Evolutionary conservation across 2,888 invertebrate species (phyloP), one percentile per base, ranked within the genome.

Genomic region (Vesta saturnalis): DNA sequence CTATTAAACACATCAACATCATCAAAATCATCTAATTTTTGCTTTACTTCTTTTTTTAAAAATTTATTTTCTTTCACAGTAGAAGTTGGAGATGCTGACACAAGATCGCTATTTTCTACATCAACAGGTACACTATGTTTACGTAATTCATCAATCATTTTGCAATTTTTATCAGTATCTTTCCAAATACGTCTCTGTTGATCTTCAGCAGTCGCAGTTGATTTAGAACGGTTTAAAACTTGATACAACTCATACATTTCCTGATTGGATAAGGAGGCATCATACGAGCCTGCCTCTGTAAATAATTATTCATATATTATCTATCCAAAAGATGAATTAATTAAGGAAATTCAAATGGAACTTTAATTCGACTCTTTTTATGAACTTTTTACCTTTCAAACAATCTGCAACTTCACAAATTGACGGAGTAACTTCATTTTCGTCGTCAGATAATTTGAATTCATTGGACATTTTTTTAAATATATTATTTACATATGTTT

Each of bases 251-350:
- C 55, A 39, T 47, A 21, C 70, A 73, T 73, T 63, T 74, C 74
- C 14, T 66, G 58, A 8, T 57, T 19, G 43, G 30, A 64, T 70
- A 75, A 69, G 12, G 67, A 67, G n/a, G 61, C 47, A 58, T 75
- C 74, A 60, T 69, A 74, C 12, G 66, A 63, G 8, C 73, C 74
- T 22, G 71, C 73, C 30, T 72, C 74, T 74, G 30, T 12, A 64
- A 63, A 58, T 39, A 23, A 39, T n/a, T 12, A 2, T n/a, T 39
- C 12, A n/a, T n/a, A 39, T 3, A 39, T 1, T n/a, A 39, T 39
- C n/a, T 39, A 39, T n/a, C n/a, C 39, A n/a, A n/a, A 23, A 8
- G 23, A 8, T 5, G 23, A 23, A 23, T 23, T 3, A 23, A 23
- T 5, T 5, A 23, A 23, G 23, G 23, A 8, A 23, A 8, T 23